Evolutionary conservation across 2,113 vertebrate genomes (phyloP).

Genomic region (Sylvia atricapilla): DNA sequence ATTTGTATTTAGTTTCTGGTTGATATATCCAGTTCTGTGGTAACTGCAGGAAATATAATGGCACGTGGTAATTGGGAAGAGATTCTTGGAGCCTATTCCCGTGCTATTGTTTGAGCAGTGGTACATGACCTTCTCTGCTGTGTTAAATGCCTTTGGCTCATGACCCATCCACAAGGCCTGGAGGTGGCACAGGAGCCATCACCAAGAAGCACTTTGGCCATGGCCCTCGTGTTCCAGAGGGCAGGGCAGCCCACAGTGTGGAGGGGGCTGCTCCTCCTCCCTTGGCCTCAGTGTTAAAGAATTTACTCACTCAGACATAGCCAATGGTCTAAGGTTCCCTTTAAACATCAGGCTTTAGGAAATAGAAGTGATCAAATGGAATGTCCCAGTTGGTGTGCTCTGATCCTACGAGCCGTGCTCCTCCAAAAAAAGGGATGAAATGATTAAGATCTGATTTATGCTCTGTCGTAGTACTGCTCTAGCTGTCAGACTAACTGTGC

Average conservation of each 20-base stretch:
- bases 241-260: background rate
- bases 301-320: background rate
- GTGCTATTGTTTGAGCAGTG: background rate
- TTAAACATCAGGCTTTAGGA: constrained; percentile 30
- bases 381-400: constrained; percentile 9
- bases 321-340: constrained; percentile 30
- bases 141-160: background rate
- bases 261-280: background rate
- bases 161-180: background rate
- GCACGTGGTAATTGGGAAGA: background rate
- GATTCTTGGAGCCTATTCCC: background rate
- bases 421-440: constrained; percentile 48
- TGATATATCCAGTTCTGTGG: background rate
- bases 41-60: background rate
- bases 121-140: background rate
- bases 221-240: background rate
- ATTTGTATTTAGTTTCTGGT: background rate
- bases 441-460: constrained; percentile 55
- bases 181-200: background rate
- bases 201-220: background rate
- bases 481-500: constrained; percentile 2
- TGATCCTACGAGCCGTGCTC: constrained; percentile 9
- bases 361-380: constrained; percentile 50
- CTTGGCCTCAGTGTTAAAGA: background rate
- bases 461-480: constrained; percentile 2